Evolutionary conservation across 1,140 invertebrate genomes (phyloP).

Genomic region (Venturia canescens): DNA sequence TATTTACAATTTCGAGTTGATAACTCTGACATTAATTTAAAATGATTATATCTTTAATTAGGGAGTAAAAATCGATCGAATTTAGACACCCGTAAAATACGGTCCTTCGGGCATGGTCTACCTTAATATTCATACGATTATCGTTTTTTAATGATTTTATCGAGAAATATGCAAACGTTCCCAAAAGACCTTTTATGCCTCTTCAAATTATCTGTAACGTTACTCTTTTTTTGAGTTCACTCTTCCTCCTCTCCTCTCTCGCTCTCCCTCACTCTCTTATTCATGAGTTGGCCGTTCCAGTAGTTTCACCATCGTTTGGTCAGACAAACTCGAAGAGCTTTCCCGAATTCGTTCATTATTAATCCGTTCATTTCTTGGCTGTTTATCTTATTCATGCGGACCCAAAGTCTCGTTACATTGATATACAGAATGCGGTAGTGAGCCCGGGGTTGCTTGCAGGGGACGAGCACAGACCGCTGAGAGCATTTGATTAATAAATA

Average conservation of each 20-base stretch:
- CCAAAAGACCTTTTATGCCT: not conserved
- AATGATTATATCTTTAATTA: too few relatives aligned
- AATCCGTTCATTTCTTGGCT: not conserved
- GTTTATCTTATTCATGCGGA: not conserved
- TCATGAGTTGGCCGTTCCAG: not conserved
- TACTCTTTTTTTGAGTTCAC: not conserved
- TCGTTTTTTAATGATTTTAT: not conserved
- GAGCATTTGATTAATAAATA: slow-evolving; percentile 20
- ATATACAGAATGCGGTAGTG: not conserved
- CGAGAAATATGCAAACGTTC: not conserved
- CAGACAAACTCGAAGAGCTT: not conserved
- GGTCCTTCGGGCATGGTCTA: too few relatives aligned
- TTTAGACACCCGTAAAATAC: too few relatives aligned
- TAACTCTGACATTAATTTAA: too few relatives aligned
- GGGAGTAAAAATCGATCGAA: too few relatives aligned
- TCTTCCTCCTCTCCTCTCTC: too few relatives aligned
- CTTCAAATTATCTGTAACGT: not conserved
- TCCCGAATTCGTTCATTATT: not conserved
- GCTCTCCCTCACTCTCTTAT: not conserved
- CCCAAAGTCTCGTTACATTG: not conserved
- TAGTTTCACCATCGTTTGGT: not conserved
- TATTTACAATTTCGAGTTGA: too few relatives aligned
- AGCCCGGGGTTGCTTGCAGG: not conserved
- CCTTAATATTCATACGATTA: too few relatives aligned
- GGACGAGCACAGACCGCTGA: not conserved